These are phyloP conservation scores for Apteryx owenii DNA, from an alignment of 2,113 vertebrate species.

Conservation along the genomic window DNA sequence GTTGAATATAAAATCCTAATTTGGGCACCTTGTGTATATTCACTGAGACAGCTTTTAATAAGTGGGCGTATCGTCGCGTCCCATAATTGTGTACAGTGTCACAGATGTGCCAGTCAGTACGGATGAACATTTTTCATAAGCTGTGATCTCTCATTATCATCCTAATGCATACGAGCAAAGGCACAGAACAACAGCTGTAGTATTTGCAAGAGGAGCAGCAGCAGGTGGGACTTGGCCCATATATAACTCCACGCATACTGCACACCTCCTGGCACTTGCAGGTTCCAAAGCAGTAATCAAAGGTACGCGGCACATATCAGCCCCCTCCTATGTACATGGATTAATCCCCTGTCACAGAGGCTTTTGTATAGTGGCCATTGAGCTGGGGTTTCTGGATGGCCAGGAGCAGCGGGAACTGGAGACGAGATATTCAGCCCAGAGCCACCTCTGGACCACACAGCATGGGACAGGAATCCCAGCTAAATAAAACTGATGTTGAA, in stretches of 20 bases:
- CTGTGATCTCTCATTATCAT: neutral
- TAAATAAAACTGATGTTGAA: neutral
- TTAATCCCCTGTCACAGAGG: neutral
- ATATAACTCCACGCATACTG: rapidly evolving
- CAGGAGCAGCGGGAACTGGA: neutral
- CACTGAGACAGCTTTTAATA: neutral
- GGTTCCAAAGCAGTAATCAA: neutral
- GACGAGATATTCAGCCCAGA: neutral
- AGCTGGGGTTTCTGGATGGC: neutral
- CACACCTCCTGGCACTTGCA: neutral
- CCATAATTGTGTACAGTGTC: neutral
- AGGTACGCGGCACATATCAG: neutral
- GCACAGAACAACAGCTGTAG: neutral
- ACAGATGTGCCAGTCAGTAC: neutral
- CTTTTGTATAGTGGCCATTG: neutral
- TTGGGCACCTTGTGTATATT: neutral
- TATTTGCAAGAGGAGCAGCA: neutral
- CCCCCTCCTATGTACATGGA: neutral
- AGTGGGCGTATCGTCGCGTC: no score
- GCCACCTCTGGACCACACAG: neutral
- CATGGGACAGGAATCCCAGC: neutral
- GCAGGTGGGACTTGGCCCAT: neutral
- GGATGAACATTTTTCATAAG: neutral
- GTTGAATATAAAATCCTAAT: neutral
- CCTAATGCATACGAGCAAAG: neutral